Evolutionary conservation across 1,140 invertebrate genomes (phyloP), one percentile per base, ranked within the genome.

Genomic region (Penaeus chinensis): DNA sequence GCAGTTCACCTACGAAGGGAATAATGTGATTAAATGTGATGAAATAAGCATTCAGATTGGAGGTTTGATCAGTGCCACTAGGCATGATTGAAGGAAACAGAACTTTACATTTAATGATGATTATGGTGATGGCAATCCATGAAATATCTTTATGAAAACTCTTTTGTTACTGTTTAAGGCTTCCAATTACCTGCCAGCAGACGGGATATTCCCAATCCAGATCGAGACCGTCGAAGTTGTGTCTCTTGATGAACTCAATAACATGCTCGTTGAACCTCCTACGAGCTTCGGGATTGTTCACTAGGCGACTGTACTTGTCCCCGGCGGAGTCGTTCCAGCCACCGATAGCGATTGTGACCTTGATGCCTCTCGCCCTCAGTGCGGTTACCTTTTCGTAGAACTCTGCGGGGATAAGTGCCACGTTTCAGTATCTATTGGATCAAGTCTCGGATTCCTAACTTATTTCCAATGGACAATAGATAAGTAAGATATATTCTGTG

Each of bases 191-290:
- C 93, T 95, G 94, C 93, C 94, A 95, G 90, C 95, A 95, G 90
- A 94, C 94, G 2, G 95, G 95, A 92, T 96, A 95, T 88, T 95
- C 95, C 94, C 94, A 95, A 87, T 95, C 94, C 18, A 95, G 91
- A 91, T 95, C 94, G 4, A 95, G 90, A 7, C 94, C 94, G 89
- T 95, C 93, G 89, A 95, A 95, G 24, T 93, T 92, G 85, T 94
- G 93, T 82, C 94, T 93, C 76, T 93, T 91, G 81, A 95, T 92
- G 83, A 95, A 94, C 60, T 92, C 89, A 4, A 94, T 87, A 20
- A 93, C 93, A 65, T 94, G 92, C 1, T 91, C 86, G 42, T 94
- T 93, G 89, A 95, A 95, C 83, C 91, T 92, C 47, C 89, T 90
- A 37, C 95, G 92, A 3, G 92, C 91, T 0, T 90, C 85, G 2